Base-by-base conservation (phyloP, 2,797 vertebrate genomes). In the Kryptopterus vitreolus region DNA sequence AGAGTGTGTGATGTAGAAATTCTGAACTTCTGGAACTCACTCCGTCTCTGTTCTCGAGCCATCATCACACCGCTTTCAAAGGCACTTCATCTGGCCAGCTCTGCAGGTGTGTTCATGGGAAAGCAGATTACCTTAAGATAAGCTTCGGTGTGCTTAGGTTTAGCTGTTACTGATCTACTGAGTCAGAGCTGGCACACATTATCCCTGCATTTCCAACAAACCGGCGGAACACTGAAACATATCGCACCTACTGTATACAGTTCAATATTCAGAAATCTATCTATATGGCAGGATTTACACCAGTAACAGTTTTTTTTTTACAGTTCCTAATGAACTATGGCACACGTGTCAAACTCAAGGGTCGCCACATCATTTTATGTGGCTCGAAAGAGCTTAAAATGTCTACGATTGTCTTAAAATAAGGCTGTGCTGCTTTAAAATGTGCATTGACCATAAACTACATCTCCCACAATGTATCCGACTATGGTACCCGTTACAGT, bases 21-120 rank as follows among this genome's bases (percentile, higher is more conserved):
- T 61, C 78, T 58, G 26, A 75, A 69, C 78, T 80, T 80, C 59
- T 35, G 31, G 59, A 80, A 75, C 61, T 75, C 35, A 46, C 79
- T 75, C 61, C 50, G 61, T 80, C 61, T 57, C 69, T 74, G 52
- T 24, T 74, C 63, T 48, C 24, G 48, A 31, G 22, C 79, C 62
- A 65, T 74, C 50, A 74, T 57, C 59, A 66, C 24, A 57, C 50
- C 33, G 35, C 70, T 65, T 73, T 74, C 70, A 80, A 74, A 74
- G 50, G 18, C 62, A 52, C 59, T 53, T 52, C 59, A 53, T 65
- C 59, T 74, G 71, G 59, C 61, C 31, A 65, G 52, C 22, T 6
- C 69, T 63, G 48, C 57, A 65, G 69, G 69, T 65, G 59, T 62
- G 55, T 80, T 43, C 48, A 38, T 65, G 33, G 59, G 70, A 74